Base-by-base conservation (phyloP, 53 echinoderm and acorn worm species). In the Arbacia lixula region DNA sequence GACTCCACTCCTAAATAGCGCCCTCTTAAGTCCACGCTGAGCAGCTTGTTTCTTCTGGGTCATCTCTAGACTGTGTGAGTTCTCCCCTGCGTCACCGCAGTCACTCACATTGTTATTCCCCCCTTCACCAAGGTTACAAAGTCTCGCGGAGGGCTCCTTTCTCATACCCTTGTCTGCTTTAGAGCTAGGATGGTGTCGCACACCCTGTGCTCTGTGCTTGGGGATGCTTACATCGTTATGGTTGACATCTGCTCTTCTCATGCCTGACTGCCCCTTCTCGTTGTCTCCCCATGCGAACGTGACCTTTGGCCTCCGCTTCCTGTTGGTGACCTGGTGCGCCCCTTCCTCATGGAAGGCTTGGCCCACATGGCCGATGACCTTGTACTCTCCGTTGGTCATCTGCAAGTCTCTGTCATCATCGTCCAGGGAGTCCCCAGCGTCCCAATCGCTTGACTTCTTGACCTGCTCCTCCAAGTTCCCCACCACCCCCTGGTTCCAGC, bases 241-340 rank as follows among this genome's bases (percentile, higher is more conserved):
- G n/a, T n/a, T n/a, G n/a, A n/a, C n/a, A n/a, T n/a, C n/a, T n/a
- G n/a, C n/a, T n/a, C n/a, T n/a, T n/a, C n/a, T n/a, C n/a, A n/a
- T n/a, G n/a, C n/a, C n/a, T n/a, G n/a, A n/a, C n/a, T n/a, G n/a
- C n/a, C n/a, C n/a, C n/a, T n/a, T n/a, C 30, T 21, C 35, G 33
- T 74, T 69, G 2, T 53, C 78, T 12, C 58, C 78, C 78, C 78
- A 77, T 12, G 78, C 78, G 40, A 77, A 77, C 38, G 38, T 57
- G 26, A 77, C 78, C 78, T 77, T 77, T 60, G 78, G 35, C 60
- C 78, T 77, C 12, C 16, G 37, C 4, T 49, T 41, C 31, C 35
- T 35, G 12, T 60, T 55, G 22, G 21, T 56, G 37, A 26, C 37
- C 12, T 12, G 35, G 26, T 25, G 36, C 26, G 56, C 14, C 40